These are phyloP conservation scores for Epinephelus fuscoguttatus DNA, from an alignment of 2,113 vertebrate genomes.

Conservation along the genomic window DNA sequence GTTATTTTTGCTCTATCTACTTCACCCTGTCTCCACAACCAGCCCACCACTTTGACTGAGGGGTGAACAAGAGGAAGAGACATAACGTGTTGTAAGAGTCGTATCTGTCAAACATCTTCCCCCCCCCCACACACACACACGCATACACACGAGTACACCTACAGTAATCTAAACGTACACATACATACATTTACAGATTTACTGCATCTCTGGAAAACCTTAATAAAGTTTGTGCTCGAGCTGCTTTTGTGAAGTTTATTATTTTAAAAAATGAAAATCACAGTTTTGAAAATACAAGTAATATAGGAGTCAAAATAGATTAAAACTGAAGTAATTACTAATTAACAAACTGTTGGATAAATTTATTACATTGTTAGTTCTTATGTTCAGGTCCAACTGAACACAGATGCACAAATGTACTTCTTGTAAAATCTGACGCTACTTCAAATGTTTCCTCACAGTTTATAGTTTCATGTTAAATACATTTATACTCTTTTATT, in stretches of 20 bases:
- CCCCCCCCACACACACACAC: neutral
- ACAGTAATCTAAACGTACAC: neutral
- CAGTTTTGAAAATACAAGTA: too few relatives aligned
- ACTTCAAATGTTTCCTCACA: neutral
- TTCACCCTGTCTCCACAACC: conserved; percentile 19
- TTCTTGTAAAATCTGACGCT: neutral
- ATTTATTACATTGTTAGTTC: neutral
- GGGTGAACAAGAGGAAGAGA: neutral
- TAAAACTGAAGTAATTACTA: neutral
- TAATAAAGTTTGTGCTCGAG: too few relatives aligned
- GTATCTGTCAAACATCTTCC: too few relatives aligned
- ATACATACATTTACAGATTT: neutral
- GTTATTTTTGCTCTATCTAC: neutral
- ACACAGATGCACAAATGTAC: neutral
- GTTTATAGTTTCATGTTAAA: neutral
- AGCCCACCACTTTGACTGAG: neutral
- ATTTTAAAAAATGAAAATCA: too few relatives aligned
- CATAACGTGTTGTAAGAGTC: neutral
- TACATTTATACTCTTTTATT: neutral
- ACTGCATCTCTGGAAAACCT: too few relatives aligned
- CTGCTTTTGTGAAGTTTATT: neutral
- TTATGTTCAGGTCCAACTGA: neutral
- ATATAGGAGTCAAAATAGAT: neutral
- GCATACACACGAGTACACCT: neutral
- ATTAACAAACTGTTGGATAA: neutral